A percentile compares a stretch with the other conserved stretches of the same genome.
Evolutionary conservation across 2,113 vertebrate genomes (phyloP).

Genomic region (Ascaphus truei): DNA sequence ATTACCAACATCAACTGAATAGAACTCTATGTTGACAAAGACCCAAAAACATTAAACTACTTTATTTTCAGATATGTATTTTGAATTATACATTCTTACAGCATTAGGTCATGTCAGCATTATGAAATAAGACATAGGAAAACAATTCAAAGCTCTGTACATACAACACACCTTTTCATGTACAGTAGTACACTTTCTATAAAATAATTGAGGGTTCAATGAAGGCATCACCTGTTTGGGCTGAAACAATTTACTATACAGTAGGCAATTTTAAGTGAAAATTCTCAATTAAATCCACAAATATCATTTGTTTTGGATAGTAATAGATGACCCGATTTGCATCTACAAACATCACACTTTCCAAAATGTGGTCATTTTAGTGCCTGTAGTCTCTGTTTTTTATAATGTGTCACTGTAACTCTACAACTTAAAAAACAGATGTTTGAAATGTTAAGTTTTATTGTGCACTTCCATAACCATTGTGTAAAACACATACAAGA

Average conservation of each 20-base stretch:
- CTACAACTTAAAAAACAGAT: constrained; percentile 64
- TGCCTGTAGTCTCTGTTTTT: constrained; percentile 49
- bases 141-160: too few relatives aligned
- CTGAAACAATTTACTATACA: neutral
- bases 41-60: too few relatives aligned
- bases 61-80: too few relatives aligned
- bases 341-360: constrained; percentile 25
- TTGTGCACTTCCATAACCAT: constrained; percentile 53
- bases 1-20: too few relatives aligned
- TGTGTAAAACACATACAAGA: constrained; percentile 36
- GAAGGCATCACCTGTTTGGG: neutral
- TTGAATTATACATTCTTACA: too few relatives aligned
- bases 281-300: constrained; percentile 1
- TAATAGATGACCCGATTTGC: neutral
- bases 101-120: too few relatives aligned
- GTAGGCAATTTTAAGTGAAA: neutral
- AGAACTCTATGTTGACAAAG: too few relatives aligned
- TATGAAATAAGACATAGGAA: too few relatives aligned
- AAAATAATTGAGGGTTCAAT: neutral
- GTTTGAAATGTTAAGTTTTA: constrained; percentile 52
- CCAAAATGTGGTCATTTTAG: constrained; percentile 42
- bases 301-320: constrained; percentile 4
- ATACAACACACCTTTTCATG: too few relatives aligned
- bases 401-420: constrained; percentile 44
- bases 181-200: too few relatives aligned